Percentiles rank a stretch among this genome's conserved stretches.
These are phyloP conservation scores for Spea hammondii DNA, from an alignment of 2,797 vertebrate species.

Conservation along the genomic window DNA sequence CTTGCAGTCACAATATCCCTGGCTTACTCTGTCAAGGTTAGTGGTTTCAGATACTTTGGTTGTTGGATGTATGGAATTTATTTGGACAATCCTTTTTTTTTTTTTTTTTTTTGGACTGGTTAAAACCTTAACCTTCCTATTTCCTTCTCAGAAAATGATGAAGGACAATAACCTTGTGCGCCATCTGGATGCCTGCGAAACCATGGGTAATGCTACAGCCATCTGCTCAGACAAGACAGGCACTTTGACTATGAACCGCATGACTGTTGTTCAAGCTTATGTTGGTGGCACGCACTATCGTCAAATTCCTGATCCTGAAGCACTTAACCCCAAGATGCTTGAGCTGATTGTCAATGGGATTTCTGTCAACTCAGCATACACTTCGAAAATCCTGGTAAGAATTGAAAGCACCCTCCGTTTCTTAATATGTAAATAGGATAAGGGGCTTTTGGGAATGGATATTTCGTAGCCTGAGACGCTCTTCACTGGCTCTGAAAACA, in stretches of 20 bases:
- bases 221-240: constrained; percentile 98
- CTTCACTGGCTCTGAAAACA: too few relatives aligned
- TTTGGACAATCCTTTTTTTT: too few relatives aligned
- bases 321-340: constrained; percentile 73
- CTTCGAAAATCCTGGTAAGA: constrained; percentile 93
- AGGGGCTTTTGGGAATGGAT: too few relatives aligned
- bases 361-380: constrained; percentile 93
- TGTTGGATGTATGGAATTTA: too few relatives aligned
- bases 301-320: constrained; percentile 79
- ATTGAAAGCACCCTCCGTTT: too few relatives aligned
- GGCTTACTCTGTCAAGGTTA: constrained; percentile 96
- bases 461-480: too few relatives aligned
- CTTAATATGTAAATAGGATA: too few relatives aligned
- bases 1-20: constrained; percentile 95
- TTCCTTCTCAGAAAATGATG: constrained; percentile 93
- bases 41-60: constrained; percentile 14
- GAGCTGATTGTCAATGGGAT: constrained; percentile 87
- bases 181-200: constrained; percentile 94
- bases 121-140: not conserved
- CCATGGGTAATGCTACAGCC: constrained; percentile 96
- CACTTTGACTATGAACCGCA: constrained; percentile 95
- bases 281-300: constrained; percentile 80
- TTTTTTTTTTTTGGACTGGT: too few relatives aligned
- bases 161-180: constrained; percentile 97
- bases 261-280: constrained; percentile 93